Evolutionary conservation across 1,140 invertebrate species (phyloP).

Genomic region (Aradophagus sp.): DNA sequence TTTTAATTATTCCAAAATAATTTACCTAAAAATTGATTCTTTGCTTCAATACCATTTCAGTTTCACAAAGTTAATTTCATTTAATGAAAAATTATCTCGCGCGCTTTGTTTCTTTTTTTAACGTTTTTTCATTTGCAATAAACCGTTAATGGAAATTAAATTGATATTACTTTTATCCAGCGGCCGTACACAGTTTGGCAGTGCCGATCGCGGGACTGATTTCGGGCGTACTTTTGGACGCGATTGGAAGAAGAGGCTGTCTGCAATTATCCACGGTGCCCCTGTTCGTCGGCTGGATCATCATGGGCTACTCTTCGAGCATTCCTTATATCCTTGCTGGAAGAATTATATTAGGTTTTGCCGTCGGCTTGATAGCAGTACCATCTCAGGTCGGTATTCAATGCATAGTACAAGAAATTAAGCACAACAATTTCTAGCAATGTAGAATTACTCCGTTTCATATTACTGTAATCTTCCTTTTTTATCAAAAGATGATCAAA

Average conservation of each 20-base stretch:
- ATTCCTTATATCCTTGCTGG: slow-evolving; percentile 78
- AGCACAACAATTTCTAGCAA: too few species aligned
- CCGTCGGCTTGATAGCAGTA: slow-evolving; percentile 81
- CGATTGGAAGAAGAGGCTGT: slow-evolving; percentile 77
- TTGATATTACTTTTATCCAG: slow-evolving; percentile 66
- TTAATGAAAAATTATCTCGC: too few species aligned
- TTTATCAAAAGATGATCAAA: too few species aligned
- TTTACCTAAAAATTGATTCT: too few species aligned
- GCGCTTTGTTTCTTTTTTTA: too few species aligned
- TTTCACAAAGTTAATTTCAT: too few species aligned
- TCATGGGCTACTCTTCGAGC: slow-evolving; percentile 77
- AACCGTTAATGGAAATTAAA: too few species aligned
- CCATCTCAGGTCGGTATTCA: slow-evolving; percentile 77
- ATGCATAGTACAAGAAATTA: slow-evolving; percentile 13
- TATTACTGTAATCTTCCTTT: too few species aligned
- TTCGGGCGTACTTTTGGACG: slow-evolving; percentile 79
- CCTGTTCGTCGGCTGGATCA: slow-evolving; percentile 78
- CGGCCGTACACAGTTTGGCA: slow-evolving; percentile 80
- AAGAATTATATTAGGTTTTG: slow-evolving; percentile 80
- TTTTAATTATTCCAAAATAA: not conserved
- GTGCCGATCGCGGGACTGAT: slow-evolving; percentile 80
- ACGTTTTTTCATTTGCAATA: too few species aligned
- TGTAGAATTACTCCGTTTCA: too few species aligned
- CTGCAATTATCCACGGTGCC: slow-evolving; percentile 78
- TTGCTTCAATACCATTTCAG: too few species aligned